Conservation (phyloP, 2,113 vertebrate genomes). For the Donacobius atricapilla region DNA sequence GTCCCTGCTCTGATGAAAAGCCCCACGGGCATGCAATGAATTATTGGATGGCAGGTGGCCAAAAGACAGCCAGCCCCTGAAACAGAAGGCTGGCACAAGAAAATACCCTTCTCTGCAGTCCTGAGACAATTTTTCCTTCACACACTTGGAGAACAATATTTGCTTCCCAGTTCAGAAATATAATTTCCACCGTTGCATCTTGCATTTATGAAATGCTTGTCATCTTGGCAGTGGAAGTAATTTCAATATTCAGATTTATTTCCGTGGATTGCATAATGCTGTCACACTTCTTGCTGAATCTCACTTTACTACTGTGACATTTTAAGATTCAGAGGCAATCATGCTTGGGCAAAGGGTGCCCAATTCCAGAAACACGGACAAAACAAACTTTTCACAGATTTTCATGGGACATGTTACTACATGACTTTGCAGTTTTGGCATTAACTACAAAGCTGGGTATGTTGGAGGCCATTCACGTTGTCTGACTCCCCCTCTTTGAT, state of each 20-base stretch:
- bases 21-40: neutral
- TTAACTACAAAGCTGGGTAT: neutral
- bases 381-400: neutral
- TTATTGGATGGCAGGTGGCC: conserved; percentile 21
- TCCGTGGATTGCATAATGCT: neutral
- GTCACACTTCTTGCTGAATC: neutral
- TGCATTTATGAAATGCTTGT: neutral
- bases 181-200: neutral
- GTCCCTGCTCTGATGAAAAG: neutral
- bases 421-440: neutral
- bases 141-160: neutral
- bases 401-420: neutral
- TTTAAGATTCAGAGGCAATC: neutral
- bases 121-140: neutral
- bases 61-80: neutral
- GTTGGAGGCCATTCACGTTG: neutral
- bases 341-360: neutral
- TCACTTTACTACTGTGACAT: neutral
- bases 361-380: neutral
- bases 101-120: neutral
- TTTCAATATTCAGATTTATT: neutral
- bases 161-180: neutral
- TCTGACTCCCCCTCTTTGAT: neutral
- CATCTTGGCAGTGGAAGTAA: neutral
- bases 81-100: neutral